Percentiles rank a stretch among this genome's conserved stretches.
Conservation (phyloP, 2,113 vertebrate species). For the Tetraodon nigroviridis region DNA sequence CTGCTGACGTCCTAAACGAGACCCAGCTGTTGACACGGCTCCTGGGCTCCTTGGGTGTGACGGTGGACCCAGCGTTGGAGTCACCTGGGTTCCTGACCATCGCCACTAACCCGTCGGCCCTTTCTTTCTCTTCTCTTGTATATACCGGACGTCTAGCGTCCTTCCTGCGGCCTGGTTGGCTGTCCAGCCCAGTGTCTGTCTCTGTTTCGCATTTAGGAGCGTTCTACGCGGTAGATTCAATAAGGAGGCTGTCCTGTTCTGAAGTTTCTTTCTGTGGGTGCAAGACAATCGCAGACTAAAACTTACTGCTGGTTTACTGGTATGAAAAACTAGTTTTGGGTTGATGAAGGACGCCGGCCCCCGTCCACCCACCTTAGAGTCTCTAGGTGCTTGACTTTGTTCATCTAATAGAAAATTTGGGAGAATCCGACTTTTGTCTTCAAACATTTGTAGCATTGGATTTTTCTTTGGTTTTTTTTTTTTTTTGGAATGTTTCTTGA, state of each 20-base stretch:
- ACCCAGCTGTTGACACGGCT: constrained; percentile 34
- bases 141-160: constrained; percentile 34
- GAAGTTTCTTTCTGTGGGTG: constrained; percentile 59
- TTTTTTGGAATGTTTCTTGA: constrained; percentile 49
- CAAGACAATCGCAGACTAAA: constrained; percentile 71
- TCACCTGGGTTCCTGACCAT: constrained; percentile 31
- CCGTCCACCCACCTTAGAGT: constrained; percentile 17
- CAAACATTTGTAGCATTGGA: constrained; percentile 46
- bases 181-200: constrained; percentile 30
- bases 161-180: constrained; percentile 31
- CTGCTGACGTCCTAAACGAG: constrained; percentile 37
- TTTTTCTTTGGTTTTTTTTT: constrained; percentile 38
- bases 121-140: constrained; percentile 31
- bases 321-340: constrained; percentile 49
- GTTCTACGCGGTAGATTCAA: constrained; percentile 50
- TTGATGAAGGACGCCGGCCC: constrained; percentile 45
- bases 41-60: constrained; percentile 26
- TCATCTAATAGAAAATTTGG: constrained; percentile 38
- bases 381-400: constrained; percentile 61
- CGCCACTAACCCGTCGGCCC: constrained; percentile 38
- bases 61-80: constrained; percentile 28
- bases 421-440: too few species aligned
- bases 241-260: constrained; percentile 43
- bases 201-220: constrained; percentile 34
- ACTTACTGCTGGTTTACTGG: constrained; percentile 59